These are phyloP conservation scores for Heliconius hermathena DNA, from an alignment of 1,140 invertebrate species.

Conservation along the genomic window DNA sequence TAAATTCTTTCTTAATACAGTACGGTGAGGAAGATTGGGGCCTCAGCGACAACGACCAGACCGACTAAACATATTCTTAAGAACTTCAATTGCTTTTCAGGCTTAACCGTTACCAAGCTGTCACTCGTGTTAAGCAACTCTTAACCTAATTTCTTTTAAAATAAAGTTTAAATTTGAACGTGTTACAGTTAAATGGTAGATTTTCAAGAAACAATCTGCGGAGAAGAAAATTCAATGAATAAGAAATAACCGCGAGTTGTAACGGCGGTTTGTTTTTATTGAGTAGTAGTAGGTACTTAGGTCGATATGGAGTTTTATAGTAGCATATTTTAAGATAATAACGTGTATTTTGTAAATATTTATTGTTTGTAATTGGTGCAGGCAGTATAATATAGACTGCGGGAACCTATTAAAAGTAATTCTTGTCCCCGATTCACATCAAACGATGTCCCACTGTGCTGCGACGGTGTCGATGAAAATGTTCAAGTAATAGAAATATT, in stretches of 20 bases:
- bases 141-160: not conserved
- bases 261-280: slow-evolving; percentile 1
- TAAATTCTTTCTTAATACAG: not conserved
- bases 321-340: not conserved
- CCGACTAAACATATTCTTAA: slow-evolving; percentile 10
- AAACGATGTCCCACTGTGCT: too few species aligned
- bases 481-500: too few species aligned
- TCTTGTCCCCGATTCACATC: too few species aligned
- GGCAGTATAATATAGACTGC: too few species aligned
- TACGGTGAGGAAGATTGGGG: not conserved
- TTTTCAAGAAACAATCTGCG: slow-evolving; percentile 5
- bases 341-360: too few species aligned
- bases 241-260: slow-evolving; percentile 15
- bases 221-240: slow-evolving; percentile 24
- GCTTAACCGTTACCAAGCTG: slow-evolving; percentile 3
- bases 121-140: not conserved
- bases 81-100: slow-evolving; percentile 4
- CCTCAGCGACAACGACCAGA: not conserved
- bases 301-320: too few species aligned
- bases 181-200: not conserved
- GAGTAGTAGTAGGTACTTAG: not conserved
- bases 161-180: not conserved
- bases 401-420: too few species aligned
- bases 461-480: too few species aligned
- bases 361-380: too few species aligned